These are phyloP conservation scores for Callorhinus ursinus DNA, from an alignment of 2,113 vertebrate genomes.

Conservation along the genomic window DNA sequence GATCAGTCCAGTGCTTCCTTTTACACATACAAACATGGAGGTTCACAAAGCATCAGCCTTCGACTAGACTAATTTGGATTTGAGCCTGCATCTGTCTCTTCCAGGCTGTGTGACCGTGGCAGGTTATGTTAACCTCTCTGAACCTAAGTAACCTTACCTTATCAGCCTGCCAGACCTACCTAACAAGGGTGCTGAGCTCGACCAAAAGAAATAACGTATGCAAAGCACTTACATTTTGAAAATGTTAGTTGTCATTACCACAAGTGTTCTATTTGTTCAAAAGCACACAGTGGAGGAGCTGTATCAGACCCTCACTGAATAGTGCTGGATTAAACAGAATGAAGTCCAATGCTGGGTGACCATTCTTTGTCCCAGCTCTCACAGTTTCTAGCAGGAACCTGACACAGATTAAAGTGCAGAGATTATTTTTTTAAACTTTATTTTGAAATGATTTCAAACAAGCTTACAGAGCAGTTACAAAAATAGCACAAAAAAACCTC, in stretches of 20 bases:
- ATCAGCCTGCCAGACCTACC: background rate
- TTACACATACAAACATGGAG: background rate
- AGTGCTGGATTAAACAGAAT: background rate
- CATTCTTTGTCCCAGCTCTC: background rate
- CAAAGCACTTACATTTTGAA: background rate
- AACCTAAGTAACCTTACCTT: background rate
- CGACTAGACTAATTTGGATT: background rate
- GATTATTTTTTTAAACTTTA: background rate
- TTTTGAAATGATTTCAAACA: constrained; percentile 47
- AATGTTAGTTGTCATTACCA: background rate
- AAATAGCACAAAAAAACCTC: background rate
- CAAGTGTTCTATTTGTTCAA: background rate
- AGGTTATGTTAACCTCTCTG: background rate
- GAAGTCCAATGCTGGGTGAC: background rate
- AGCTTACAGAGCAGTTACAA: constrained; percentile 37
- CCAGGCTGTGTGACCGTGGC: background rate
- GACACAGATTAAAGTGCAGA: background rate
- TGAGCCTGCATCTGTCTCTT: background rate
- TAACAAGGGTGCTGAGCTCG: background rate
- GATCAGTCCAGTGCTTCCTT: background rate
- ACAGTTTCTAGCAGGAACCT: background rate
- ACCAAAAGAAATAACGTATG: background rate
- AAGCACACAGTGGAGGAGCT: background rate
- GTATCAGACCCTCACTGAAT: background rate
- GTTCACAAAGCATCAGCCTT: background rate